These are phyloP conservation scores for Cynopterus brachyotis DNA, from an alignment of 2,113 vertebrate genomes.

Conservation along the genomic window DNA sequence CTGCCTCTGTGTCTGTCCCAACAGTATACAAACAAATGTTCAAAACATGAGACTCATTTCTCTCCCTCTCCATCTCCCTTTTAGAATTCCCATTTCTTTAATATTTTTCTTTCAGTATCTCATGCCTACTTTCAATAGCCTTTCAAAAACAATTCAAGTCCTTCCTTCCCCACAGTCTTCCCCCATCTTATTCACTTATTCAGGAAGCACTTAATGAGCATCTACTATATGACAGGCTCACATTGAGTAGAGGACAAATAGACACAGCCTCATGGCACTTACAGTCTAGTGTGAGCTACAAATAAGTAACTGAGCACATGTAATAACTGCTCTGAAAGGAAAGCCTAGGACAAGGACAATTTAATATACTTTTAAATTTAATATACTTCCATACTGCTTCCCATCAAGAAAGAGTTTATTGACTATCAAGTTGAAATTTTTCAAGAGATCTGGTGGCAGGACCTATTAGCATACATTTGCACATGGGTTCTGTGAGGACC, in stretches of 20 bases:
- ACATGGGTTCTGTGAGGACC: neutral
- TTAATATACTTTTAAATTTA: neutral
- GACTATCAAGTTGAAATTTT: neutral
- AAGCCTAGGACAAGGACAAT: no score
- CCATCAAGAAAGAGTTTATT: neutral
- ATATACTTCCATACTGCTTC: neutral
- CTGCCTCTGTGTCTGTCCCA: neutral
- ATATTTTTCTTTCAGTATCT: neutral
- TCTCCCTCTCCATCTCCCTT: neutral
- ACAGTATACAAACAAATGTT: neutral
- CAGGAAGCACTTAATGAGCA: neutral
- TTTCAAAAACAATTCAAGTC: neutral
- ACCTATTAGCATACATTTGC: neutral
- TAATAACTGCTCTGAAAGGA: neutral
- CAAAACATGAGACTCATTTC: neutral
- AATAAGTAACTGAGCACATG: neutral
- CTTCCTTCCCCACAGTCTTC: neutral
- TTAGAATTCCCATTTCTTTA: neutral
- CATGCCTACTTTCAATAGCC: neutral
- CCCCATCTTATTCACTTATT: neutral
- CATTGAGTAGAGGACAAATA: neutral
- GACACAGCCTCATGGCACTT: neutral
- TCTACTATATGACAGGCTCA: neutral
- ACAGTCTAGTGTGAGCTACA: neutral
- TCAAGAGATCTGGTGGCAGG: neutral